Evolutionary conservation across 2,113 vertebrate genomes (phyloP).

Genomic region (Zapus hudsonius): DNA sequence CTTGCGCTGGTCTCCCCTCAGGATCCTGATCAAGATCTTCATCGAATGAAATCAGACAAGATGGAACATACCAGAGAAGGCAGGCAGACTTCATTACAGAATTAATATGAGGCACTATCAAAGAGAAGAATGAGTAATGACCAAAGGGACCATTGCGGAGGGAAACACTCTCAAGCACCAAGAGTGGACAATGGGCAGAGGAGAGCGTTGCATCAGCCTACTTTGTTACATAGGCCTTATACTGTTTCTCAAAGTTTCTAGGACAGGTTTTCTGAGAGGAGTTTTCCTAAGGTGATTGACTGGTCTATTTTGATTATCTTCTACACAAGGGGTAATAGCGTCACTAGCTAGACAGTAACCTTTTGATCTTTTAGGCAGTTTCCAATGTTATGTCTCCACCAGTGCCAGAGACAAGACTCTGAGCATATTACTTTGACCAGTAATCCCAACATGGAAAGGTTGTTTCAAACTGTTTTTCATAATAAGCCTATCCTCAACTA

Average conservation of each 20-base stretch:
- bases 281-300: not conserved
- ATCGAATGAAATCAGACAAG: not conserved
- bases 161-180: not conserved
- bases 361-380: not conserved
- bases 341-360: no score
- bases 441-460: not conserved
- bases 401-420: not conserved
- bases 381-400: not conserved
- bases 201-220: no score
- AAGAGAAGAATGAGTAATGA: not conserved
- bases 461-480: not conserved
- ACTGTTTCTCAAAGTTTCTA: not conserved
- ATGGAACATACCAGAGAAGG: not conserved
- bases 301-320: not conserved
- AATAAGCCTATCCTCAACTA: not conserved
- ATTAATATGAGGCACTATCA: not conserved
- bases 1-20: no score
- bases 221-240: no score
- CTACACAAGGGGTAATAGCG: not conserved
- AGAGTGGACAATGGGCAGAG: not conserved
- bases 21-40: not conserved
- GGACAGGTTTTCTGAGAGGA: not conserved
- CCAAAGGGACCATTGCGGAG: not conserved
- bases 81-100: not conserved
- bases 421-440: not conserved